Evolutionary conservation across 2,888 invertebrate species (phyloP), one percentile per base, ranked within the genome.

Genomic region (Abrostola triplasia): DNA sequence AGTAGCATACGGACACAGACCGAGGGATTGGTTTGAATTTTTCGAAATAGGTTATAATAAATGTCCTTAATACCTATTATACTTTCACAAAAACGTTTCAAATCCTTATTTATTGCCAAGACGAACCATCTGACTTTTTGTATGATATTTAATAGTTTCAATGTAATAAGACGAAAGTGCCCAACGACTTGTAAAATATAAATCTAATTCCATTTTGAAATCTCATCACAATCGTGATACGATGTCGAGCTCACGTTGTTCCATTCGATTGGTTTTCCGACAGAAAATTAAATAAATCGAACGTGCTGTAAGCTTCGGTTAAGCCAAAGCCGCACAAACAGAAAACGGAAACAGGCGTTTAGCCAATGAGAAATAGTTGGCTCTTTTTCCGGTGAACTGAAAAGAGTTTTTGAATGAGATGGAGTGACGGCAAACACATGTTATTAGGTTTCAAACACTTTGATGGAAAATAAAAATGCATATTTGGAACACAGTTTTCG

Each of bases 241-340:
- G 13, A 38, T 24, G 9, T 9, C 54, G 53, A 44, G 36, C 12
- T 12, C 36, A 61, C 56, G 54, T 58, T 44, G 44, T 53, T 52
- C 13, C 36, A 62, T 62, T 67, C 38, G 58, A 80, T 82, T 82
- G 77, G 79, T 77, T 74, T 82, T 72, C 64, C 64, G 75, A 79
- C 64, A 54, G 12, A 79, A 77, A 55, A 59, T 69, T 59, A 54
- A 47, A 74, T 73, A 68, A 74, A 76, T 65, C 48, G 73, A 64
- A 72, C 38, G 44, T 53, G 51, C 44, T 72, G 59, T 72, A 67
- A 76, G 68, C 59, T 68, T 76, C 59, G 42, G 52, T 60, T 70
- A 67, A 73, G 74, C 77, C 52, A 70, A 70, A 67, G 55, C 59
- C 67, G 47, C 55, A 70, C 66, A 76, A 77, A 70, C 70, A 76